These are phyloP conservation scores for Ellobius talpinus DNA, from an alignment of 2,113 vertebrate genomes.

Conservation along the genomic window DNA sequence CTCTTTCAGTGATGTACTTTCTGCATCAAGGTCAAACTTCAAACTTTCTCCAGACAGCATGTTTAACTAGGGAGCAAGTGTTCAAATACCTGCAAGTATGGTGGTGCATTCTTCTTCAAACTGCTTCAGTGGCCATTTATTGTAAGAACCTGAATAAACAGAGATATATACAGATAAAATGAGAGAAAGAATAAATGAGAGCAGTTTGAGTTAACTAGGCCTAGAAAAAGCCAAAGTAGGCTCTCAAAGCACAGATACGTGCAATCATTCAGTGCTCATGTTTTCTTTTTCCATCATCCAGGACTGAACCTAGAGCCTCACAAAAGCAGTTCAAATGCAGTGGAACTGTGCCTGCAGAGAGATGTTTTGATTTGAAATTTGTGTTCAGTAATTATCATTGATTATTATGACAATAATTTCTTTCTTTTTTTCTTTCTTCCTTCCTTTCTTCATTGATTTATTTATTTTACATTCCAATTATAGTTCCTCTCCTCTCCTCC, in stretches of 20 bases:
- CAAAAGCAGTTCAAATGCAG: too few species aligned
- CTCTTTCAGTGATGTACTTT: neutral
- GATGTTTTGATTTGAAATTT: neutral
- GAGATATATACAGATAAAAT: neutral
- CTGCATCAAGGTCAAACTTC: neutral
- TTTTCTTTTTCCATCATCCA: neutral
- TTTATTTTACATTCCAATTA: too few species aligned
- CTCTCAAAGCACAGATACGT: neutral
- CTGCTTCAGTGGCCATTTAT: neutral
- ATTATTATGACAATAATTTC: neutral
- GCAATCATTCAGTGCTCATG: neutral
- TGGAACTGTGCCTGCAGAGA: neutral
- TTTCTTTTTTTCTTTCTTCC: too few species aligned
- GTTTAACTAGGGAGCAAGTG: neutral
- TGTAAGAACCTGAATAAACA: neutral
- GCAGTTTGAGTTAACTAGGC: neutral
- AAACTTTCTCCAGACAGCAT: neutral
- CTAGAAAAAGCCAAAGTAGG: neutral
- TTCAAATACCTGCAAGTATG: neutral
- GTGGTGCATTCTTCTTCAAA: neutral
- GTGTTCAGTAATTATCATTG: neutral
- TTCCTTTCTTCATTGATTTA: too few species aligned
- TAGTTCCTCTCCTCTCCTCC: too few species aligned
- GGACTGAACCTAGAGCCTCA: neutral
- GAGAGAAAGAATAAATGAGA: neutral